Evolutionary conservation across 2,797 vertebrate genomes (phyloP).

Genomic region (Cuculus canorus): DNA sequence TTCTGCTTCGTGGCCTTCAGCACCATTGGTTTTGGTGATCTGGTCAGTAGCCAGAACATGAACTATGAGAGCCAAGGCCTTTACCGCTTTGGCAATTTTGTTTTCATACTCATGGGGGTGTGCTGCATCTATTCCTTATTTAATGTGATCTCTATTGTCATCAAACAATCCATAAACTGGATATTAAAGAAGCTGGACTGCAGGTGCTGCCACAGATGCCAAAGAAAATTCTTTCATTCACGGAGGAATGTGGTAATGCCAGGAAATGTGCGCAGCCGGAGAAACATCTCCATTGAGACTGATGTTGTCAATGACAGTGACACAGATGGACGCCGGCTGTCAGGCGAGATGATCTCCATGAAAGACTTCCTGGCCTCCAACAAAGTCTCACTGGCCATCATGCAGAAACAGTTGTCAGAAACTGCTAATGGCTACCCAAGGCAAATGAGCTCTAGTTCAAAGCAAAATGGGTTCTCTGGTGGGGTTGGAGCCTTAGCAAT

Average conservation of each 20-base stretch:
- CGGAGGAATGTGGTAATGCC: constrained; percentile 88
- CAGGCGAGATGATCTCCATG: constrained; percentile 96
- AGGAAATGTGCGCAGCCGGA: constrained; percentile 76
- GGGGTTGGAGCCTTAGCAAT: constrained; percentile 94
- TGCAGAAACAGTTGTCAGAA: constrained; percentile 95
- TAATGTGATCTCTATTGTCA: constrained; percentile 95
- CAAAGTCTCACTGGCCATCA: constrained; percentile 92
- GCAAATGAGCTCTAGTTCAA: constrained; percentile 77
- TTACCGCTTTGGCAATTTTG: constrained; percentile 90
- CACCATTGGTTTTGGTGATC: constrained; percentile 95
- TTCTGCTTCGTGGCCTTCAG: constrained; percentile 98
- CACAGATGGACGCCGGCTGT: constrained; percentile 88
- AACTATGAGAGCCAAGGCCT: constrained; percentile 84
- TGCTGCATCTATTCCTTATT: constrained; percentile 98
- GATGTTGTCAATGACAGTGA: constrained; percentile 89
- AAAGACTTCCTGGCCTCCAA: constrained; percentile 92
- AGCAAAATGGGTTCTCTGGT: constrained; percentile 89
- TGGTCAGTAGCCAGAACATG: constrained; percentile 91
- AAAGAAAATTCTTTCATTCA: constrained; percentile 76
- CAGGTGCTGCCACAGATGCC: constrained; percentile 80
- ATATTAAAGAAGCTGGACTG: constrained; percentile 84
- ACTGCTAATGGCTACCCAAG: constrained; percentile 88
- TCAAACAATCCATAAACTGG: constrained; percentile 97
- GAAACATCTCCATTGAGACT: constrained; percentile 88
- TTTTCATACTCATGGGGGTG: constrained; percentile 93